Conservation (phyloP, 2,797 vertebrate genomes). For the Somateria mollissima region DNA sequence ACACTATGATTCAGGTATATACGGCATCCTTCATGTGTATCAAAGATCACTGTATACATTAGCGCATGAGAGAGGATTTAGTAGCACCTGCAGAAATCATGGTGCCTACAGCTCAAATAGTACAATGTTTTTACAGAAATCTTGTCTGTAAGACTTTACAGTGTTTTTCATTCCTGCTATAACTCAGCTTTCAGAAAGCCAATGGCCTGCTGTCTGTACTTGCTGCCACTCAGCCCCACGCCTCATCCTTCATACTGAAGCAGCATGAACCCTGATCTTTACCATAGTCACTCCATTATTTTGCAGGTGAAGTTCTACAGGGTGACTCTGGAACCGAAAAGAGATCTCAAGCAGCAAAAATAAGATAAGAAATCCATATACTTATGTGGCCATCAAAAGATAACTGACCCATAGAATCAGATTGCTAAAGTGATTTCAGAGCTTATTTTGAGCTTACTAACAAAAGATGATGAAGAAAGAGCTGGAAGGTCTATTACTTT, state of each 20-base stretch:
- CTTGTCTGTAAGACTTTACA: neutral
- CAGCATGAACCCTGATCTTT: neutral
- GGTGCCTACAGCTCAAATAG: neutral
- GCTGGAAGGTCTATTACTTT: neutral
- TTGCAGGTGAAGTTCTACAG: neutral
- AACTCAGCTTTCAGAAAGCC: neutral
- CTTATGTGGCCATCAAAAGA: neutral
- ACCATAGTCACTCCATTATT: neutral
- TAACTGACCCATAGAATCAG: neutral
- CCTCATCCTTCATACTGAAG: neutral
- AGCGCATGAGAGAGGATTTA: neutral
- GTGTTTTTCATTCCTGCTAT: neutral
- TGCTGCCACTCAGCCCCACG: neutral
- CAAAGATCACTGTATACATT: neutral
- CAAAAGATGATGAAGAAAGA: neutral
- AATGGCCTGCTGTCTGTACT: neutral
- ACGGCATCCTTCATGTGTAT: neutral
- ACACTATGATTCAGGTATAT: neutral
- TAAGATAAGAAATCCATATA: neutral
- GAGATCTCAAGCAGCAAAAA: neutral
- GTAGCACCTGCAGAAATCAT: neutral
- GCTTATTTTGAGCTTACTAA: neutral
- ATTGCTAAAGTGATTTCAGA: neutral
- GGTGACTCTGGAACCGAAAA: neutral
- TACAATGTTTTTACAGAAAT: neutral